Evolutionary conservation across 2,797 vertebrate genomes (phyloP), one percentile per base, ranked within the genome.

Genomic region (Rhabdophis nuchalis): DNA sequence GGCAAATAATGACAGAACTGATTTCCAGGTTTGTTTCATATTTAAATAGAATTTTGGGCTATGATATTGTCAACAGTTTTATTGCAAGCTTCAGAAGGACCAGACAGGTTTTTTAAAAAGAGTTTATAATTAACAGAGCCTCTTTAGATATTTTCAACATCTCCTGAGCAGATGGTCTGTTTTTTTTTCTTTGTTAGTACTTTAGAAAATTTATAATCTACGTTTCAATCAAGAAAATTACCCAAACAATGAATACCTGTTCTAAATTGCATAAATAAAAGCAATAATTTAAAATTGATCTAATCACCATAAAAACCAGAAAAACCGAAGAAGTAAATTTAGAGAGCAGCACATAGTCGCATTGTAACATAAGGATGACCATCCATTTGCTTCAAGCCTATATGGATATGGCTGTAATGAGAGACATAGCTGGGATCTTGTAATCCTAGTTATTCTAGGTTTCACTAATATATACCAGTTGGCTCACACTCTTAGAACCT

Each of bases 11-110:
- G 86, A 90, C 52, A 88, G 89, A 92, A 94, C 0, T 94, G 12
- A 60, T 92, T 93, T 95, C 86, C 54, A 88, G 90, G 56, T 46
- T 94, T 93, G 27, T 87, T 14, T 93, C 90, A 52, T 95, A 60
- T 94, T 94, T 92, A 90, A 91, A 95, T 89, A 91, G 90, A 93
- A 91, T 94, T 95, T 95, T 89, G 93, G 89, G 1, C 87, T 93
- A 82, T 58, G 92, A 93, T 95, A 91, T 93, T 94, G 90, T 93
- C 93, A 94, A 88, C 90, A 57, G 91, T 88, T 95, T 91, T 64
- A 93, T 77, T 86, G 50, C 89, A 82, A 85, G 13, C 93, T 93
- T 89, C 89, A 92, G 60, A 91, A 95, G 32, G 20, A 93, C 93
- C 77, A 86, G 32, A 89, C 77, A 36, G 94, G 86, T 92, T 85